Evolutionary conservation across 1,140 invertebrate species (phyloP).

Genomic region (Cepaea nemoralis): DNA sequence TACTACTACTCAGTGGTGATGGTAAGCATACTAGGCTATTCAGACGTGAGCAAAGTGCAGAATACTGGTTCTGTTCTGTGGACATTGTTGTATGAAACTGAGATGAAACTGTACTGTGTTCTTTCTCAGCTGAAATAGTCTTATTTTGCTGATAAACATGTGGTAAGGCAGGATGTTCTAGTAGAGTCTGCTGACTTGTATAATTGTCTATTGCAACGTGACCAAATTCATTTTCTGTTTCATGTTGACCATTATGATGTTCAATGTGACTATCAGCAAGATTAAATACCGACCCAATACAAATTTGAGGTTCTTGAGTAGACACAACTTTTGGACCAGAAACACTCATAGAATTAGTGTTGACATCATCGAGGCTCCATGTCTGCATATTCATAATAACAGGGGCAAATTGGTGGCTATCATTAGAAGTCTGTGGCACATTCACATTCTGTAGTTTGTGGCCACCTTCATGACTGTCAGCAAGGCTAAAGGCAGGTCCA

Average conservation of each 20-base stretch:
- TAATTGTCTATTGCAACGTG: not conserved
- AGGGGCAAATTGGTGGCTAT: not conserved
- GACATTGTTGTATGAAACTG: too few relatives aligned
- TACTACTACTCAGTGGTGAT: too few relatives aligned
- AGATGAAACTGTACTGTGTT: too few relatives aligned
- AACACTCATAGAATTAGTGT: not conserved
- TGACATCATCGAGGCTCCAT: not conserved
- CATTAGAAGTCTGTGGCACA: not conserved
- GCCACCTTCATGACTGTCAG: not conserved
- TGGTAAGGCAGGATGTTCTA: too few relatives aligned
- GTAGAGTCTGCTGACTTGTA: too few relatives aligned
- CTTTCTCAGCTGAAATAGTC: too few relatives aligned
- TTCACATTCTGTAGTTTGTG: not conserved
- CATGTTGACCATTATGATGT: not conserved
- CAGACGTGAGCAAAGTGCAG: too few relatives aligned
- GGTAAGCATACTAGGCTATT: too few relatives aligned
- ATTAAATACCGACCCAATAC: not conserved
- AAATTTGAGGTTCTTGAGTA: not conserved
- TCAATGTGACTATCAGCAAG: not conserved
- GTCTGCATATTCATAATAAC: not conserved
- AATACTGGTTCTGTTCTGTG: too few relatives aligned
- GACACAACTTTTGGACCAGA: not conserved
- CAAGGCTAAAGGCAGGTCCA: not conserved
- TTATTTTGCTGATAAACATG: too few relatives aligned
- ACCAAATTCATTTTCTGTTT: not conserved